Conservation (phyloP, 1,140 invertebrate genomes). For the Babylonia areolata region DNA sequence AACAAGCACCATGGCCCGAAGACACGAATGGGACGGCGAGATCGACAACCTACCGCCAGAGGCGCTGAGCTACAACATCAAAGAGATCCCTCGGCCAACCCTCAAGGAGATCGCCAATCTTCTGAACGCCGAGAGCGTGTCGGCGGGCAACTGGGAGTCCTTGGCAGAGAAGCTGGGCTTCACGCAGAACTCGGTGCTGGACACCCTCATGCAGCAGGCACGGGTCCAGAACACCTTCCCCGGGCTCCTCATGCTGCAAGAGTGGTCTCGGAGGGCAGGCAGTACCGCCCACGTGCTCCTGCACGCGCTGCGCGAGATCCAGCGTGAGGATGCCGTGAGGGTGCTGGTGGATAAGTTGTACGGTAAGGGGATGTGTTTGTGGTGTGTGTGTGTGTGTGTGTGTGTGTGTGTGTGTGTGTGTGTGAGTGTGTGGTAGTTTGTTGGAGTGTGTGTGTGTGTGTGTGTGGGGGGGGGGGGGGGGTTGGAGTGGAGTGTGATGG, state of each 20-base stretch:
- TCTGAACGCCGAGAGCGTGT: not conserved
- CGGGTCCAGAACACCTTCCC: conserved; percentile 1
- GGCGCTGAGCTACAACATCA: not conserved
- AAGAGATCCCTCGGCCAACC: not conserved
- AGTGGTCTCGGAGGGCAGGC: not conserved
- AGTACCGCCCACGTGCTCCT: conserved; percentile 32
- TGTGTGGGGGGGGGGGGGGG: too few species aligned
- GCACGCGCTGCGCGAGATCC: conserved; percentile 28
- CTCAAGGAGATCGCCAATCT: conserved; percentile 11
- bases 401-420: too few species aligned
- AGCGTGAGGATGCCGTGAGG: conserved; percentile 17
- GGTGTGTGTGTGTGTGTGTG: too few species aligned
- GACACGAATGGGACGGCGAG: conserved; percentile 16
- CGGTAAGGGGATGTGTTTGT: not conserved
- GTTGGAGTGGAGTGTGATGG: too few species aligned
- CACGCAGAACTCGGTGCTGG: conserved; percentile 24
- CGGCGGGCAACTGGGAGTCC: conserved; percentile 10
- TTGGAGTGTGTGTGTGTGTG: too few species aligned
- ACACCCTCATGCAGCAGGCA: not conserved
- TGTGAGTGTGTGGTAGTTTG: too few species aligned
- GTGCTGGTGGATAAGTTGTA: conserved; percentile 16
- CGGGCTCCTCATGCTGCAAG: conserved; percentile 33
- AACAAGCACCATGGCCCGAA: not conserved
- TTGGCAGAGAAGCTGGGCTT: conserved; percentile 35
- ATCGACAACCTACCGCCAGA: conserved; percentile 31